Conservation (phyloP, 2,797 vertebrate species). For the Tokudaia muenninki region DNA sequence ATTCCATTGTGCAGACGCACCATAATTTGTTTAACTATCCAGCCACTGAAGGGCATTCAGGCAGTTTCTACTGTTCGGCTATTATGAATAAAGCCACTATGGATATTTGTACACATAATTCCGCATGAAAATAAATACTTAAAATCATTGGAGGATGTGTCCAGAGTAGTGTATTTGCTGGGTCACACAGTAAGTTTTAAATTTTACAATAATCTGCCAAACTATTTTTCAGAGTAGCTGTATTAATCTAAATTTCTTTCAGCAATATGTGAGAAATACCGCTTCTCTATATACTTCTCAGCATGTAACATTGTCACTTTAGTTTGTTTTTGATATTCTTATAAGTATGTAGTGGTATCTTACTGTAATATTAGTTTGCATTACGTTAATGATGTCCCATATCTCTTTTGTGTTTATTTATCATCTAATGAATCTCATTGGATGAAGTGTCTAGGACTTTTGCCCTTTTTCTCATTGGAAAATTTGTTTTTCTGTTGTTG, state of each 20-base stretch:
- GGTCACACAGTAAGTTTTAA: constrained; percentile 14
- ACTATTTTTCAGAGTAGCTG: constrained; percentile 25
- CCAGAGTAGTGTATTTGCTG: neutral
- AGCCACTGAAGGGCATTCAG: constrained; percentile 21
- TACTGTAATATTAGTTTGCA: constrained; percentile 9
- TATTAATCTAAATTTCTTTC: constrained; percentile 6
- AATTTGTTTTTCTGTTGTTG: neutral
- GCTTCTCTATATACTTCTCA: constrained; percentile 28
- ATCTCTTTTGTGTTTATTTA: constrained; percentile 39
- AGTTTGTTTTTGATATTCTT: constrained; percentile 37
- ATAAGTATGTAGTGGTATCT: neutral
- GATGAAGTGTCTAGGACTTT: constrained; percentile 42
- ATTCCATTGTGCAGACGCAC: neutral
- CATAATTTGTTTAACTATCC: constrained; percentile 20
- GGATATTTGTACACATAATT: constrained; percentile 33
- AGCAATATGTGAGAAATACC: neutral
- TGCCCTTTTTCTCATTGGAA: constrained; percentile 41
- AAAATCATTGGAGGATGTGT: constrained; percentile 45
- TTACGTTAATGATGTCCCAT: constrained; percentile 22
- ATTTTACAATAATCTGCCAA: constrained; percentile 42
- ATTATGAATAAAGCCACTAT: constrained; percentile 40
- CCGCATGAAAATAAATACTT: constrained; percentile 25
- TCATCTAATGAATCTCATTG: neutral
- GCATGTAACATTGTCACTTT: neutral
- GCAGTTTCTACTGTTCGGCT: constrained; percentile 34